Conservation (phyloP, 2,113 vertebrate genomes). For the Trichomycterus rosablanca region DNA sequence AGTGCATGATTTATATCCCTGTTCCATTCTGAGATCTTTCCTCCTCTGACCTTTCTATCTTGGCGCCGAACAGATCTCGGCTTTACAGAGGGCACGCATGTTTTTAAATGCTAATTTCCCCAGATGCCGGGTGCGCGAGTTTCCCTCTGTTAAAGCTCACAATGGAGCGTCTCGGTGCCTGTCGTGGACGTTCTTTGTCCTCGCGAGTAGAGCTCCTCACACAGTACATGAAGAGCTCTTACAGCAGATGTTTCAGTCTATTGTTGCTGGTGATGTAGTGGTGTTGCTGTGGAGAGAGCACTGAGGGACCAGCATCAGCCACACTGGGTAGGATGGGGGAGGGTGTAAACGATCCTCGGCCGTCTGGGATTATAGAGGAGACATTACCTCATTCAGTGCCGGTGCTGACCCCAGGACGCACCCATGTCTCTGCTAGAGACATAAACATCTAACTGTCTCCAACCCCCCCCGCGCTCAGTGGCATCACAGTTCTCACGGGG, state of each 20-base stretch:
- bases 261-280: conserved; percentile 48
- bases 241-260: conserved; percentile 54
- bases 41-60: conserved; percentile 5
- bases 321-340: conserved; percentile 9
- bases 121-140: neutral
- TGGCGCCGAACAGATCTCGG: neutral
- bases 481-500: conserved; percentile 23
- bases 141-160: conserved; percentile 40
- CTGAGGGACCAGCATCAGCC: conserved; percentile 22
- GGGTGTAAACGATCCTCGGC: neutral
- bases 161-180: conserved; percentile 32
- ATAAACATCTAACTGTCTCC: conserved; percentile 18
- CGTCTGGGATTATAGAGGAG: conserved; percentile 34
- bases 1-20: conserved; percentile 1
- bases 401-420: conserved; percentile 28
- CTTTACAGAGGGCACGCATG: conserved; percentile 4
- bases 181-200: conserved; percentile 32
- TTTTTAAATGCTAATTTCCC: conserved; percentile 50
- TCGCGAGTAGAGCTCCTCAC: conserved; percentile 52
- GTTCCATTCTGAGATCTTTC: neutral
- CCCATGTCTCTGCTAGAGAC: conserved; percentile 23
- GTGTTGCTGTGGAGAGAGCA: conserved; percentile 28
- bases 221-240: conserved; percentile 44
- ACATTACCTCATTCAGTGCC: conserved; percentile 46
- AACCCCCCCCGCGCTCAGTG: neutral